Evolutionary conservation across 2,888 invertebrate genomes (phyloP), one percentile per base, ranked within the genome.

Genomic region (Suillia variegata): DNA sequence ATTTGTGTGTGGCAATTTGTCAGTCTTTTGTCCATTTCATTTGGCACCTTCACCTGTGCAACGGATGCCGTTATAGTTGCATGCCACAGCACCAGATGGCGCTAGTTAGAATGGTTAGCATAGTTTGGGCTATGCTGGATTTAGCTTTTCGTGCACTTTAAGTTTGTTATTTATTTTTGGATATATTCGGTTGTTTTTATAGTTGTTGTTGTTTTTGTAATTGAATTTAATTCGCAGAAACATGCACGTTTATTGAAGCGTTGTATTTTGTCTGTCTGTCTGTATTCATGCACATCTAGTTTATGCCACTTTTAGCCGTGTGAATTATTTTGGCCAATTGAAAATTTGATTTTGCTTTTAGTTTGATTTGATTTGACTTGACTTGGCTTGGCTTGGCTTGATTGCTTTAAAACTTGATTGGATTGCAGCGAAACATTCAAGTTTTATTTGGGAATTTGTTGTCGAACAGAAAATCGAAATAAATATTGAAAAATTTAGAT

Each of bases 301-400:
- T n/a, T n/a, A n/a, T n/a, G n/a, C n/a, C 8, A 38, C 3, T 45
- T 45, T 17, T 20, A 20, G 45, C 18, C 45, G 45, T 45, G 45
- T 20, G 45, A 45, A 45, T 45, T 45, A 45, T 45, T 45, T 45
- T 13, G 38, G 6, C 4, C 18, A 5, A 17, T 8, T 3, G 6
- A 20, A 45, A 45, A 45, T 45, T 45, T 45, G 8, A 18, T 45
- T 45, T 45, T 18, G 45, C 45, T 45, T 18, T 45, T 45, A 45
- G 45, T 45, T 45, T 45, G 45, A 45, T 45, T 45, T 45, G 45
- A 45, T 45, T 17, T 45, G 38, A 38, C n/a, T 38, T n/a, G n/a
- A n/a, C n/a, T n/a, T n/a, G n/a, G n/a, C n/a, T n/a, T n/a, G n/a
- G n/a, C n/a, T n/a, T n/a, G n/a, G n/a, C n/a, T n/a, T 6, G 45